A percentile compares a stretch with the other conserved stretches of the same genome.
phyloP scores from a whole-genome alignment of 2,113 vertebrate species.

The Brachypodius melanocephalos region DNA sequence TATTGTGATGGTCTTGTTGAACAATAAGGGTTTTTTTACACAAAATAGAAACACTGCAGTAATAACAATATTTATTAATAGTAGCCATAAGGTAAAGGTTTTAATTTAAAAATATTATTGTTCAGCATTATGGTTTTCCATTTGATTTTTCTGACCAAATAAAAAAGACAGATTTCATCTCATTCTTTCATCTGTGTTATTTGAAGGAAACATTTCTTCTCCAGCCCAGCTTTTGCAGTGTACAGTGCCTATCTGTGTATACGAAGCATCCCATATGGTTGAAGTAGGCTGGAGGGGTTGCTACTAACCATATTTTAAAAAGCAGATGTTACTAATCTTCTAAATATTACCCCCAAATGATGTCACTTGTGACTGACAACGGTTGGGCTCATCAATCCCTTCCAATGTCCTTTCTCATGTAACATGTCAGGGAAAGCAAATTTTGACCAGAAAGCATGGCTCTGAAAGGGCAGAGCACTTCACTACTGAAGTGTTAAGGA shows the following conservation, averaged over 20 bases:
- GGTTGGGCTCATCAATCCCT: conserved; percentile 36
- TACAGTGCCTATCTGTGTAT: background rate
- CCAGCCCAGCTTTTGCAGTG: background rate
- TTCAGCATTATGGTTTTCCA: background rate
- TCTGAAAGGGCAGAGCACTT: background rate
- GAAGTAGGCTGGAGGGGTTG: conserved; percentile 68
- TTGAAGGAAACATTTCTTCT: conserved; percentile 12
- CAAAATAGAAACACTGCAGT: background rate
- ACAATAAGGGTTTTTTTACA: background rate
- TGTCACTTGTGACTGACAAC: conserved; percentile 66
- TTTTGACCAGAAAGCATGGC: background rate
- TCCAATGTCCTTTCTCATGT: background rate
- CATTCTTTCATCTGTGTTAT: background rate
- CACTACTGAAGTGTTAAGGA: background rate
- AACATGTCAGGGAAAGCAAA: background rate
- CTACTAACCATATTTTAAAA: conserved; percentile 66
- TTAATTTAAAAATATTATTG: background rate
- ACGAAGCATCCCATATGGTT: conserved; percentile 60
- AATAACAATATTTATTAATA: background rate
- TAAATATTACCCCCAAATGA: conserved; percentile 61
- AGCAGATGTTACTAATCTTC: conserved; percentile 78
- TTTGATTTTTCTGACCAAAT: background rate
- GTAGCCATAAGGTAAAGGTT: background rate
- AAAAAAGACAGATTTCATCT: background rate
- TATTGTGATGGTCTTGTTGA: background rate